Percentiles rank a stretch among this genome's conserved stretches.
Evolutionary conservation across 2,797 vertebrate genomes (phyloP).

Genomic region (Sus cebifrons): DNA sequence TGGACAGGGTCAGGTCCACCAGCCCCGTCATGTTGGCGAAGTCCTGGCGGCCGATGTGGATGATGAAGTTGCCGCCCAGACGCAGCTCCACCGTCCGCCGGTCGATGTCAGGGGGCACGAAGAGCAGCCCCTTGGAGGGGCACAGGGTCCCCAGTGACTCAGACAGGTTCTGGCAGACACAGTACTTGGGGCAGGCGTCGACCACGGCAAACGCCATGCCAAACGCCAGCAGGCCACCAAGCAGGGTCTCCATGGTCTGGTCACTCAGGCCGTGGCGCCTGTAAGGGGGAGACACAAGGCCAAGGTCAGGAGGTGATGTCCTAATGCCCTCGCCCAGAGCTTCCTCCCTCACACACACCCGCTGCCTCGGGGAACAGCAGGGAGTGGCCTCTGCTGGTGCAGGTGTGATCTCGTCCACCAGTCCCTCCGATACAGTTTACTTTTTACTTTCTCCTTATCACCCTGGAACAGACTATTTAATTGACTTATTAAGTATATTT

Average conservation of each 20-base stretch:
- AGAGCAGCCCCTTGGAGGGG: slow-evolving; percentile 98
- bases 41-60: slow-evolving; percentile 96
- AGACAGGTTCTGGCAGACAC: slow-evolving; percentile 99
- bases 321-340: background rate
- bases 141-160: slow-evolving; percentile 98
- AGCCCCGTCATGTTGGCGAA: slow-evolving; percentile 99
- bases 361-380: background rate
- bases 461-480: background rate
- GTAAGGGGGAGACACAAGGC: slow-evolving; percentile 75
- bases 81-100: slow-evolving; percentile 98
- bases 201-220: slow-evolving; percentile 95
- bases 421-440: background rate
- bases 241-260: slow-evolving; percentile 98
- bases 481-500: background rate
- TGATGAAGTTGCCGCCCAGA: slow-evolving; percentile 98
- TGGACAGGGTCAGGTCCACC: slow-evolving; percentile 98
- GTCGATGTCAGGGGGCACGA: slow-evolving; percentile 97
- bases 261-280: slow-evolving; percentile 92
- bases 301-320: slow-evolving; percentile 33
- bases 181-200: slow-evolving; percentile 98
- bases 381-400: background rate
- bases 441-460: background rate
- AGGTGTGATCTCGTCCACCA: background rate
- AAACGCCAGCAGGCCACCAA: slow-evolving; percentile 97
- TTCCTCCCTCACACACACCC: background rate